Evolutionary conservation across 2,888 invertebrate species (phyloP), one percentile per base, ranked within the genome.

Genomic region (Drosophila pseudotalamancana): DNA sequence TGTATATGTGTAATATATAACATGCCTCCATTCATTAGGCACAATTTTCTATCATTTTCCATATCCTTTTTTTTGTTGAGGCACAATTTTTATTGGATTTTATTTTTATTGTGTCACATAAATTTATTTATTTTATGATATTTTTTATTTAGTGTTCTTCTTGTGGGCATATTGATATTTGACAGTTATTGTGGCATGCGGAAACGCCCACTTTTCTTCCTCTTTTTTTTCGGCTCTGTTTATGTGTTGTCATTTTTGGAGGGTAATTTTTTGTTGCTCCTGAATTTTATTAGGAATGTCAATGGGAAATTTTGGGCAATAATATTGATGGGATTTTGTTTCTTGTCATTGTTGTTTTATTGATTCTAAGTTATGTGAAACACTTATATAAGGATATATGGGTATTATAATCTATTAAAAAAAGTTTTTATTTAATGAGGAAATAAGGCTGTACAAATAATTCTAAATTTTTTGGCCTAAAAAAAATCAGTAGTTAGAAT

Each of bases 61-160:
- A 70, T 60, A 63, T 86, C 79, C 87, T 83, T 80, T 76, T 65
- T 11, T n/a, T 2, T 40, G 9, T 25, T 40, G n/a, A n/a, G n/a
- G 40, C 16, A 53, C 43, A 57, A 66, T 67, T 76, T 83, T 76
- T 88, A 87, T 88, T 70, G 64, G 29, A 74, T 83, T 82, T 71
- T 46, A 71, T 83, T 86, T 88, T 78, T 88, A 86, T 88, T 83
- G 70, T 71, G 53, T 37, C 53, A 57, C 76, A 88, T 83, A 86
- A 70, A 83, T 85, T 76, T 69, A 72, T 71, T 69, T 73, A 71
- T 71, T 84, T 70, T 64, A 81, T 62, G 68, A 42, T 57, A 64
- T 68, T 42, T 51, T 27, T 32, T 62, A 43, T 54, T 23, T 34
- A 57, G 71, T 66, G 68, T 43, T 68, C 48, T n/a, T n/a, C 39